Base-by-base conservation (phyloP, 2,113 vertebrate species). In the Bombycilla garrulus region DNA sequence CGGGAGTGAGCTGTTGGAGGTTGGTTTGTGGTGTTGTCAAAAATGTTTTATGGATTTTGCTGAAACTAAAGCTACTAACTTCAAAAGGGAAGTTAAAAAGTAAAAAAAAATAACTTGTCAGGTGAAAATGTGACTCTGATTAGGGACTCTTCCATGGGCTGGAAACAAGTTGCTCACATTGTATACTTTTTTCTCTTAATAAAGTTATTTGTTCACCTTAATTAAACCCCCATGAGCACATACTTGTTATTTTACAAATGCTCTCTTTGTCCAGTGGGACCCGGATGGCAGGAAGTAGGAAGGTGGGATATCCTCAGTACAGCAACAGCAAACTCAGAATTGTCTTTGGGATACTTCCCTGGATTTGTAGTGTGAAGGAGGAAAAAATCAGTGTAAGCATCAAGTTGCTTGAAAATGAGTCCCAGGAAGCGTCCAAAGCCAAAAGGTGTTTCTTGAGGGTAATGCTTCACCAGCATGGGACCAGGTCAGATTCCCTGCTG, bases 401-500 rank as follows among this genome's bases (percentile, higher is more conserved):
- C n/a, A 29, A 53, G 45, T 58, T 9, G 10, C 56, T 88, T 62
- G 71, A 45, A 66, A 56, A 57, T 1, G 2, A 31, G 23, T 48
- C 17, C 38, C 0, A 8, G 47, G 57, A 81, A 85, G n/a, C 29
- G 50, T 51, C 4, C 3, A 2, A 64, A 66, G 36, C 50, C 14
- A 18, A 80, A 90, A 86, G 12, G 45, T 93, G 67, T 17, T 91
- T 70, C 35, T 24, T 47, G 57, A 77, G 26, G 26, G 31, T 26
- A 38, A n/a, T 4, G 12, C 45, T 74, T 67, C 1, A 2, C n/a
- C 11, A 1, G 10, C 29, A 17, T 12, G 10, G 51, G 79, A 88
- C 70, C 79, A 19, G 33, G 33, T 36, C 95, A 88, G 90, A 87
- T 96, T 98, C 98, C 98, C 97, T 92, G 91, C 76, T 4, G 93